Evolutionary conservation across 92 coral and sea anemone species (phyloP).

Genomic region (Paragorgia papillata): DNA sequence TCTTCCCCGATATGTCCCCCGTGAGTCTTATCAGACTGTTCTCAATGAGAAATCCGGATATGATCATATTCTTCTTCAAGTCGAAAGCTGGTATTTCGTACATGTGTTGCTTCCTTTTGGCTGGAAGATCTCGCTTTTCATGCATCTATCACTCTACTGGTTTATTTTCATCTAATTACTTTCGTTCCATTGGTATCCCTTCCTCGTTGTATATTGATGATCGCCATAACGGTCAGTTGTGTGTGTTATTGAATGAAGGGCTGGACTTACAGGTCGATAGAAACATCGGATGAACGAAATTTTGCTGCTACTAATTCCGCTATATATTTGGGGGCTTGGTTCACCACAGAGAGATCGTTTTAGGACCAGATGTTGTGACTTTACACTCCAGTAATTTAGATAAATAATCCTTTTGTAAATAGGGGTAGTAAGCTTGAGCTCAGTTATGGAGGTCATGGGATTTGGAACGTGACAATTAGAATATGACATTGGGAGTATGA

Average conservation of each 20-base stretch:
- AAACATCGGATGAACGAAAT: not conserved
- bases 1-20: conserved; percentile 41
- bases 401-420: too few relatives aligned
- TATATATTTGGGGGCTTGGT: not conserved
- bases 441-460: too few relatives aligned
- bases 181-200: conserved; percentile 27
- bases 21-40: conserved; percentile 39
- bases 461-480: too few relatives aligned
- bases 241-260: not conserved
- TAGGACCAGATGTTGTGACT: too few relatives aligned
- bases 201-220: conserved; percentile 31
- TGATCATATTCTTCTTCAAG: not conserved
- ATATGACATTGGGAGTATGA: too few relatives aligned
- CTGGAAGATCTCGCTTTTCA: too few relatives aligned
- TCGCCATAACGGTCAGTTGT: conserved; percentile 35
- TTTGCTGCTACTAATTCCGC: conserved; percentile 15
- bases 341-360: too few relatives aligned
- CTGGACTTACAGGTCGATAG: not conserved
- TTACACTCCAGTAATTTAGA: too few relatives aligned
- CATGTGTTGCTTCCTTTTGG: too few relatives aligned
- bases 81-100: conserved; percentile 14
- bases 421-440: too few relatives aligned
- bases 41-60: conserved; percentile 29
- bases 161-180: conserved; percentile 14
- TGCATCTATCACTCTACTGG: conserved; percentile 36